Evolutionary conservation across 2,888 invertebrate genomes (phyloP).

Genomic region (Ariolimax columbianus): DNA sequence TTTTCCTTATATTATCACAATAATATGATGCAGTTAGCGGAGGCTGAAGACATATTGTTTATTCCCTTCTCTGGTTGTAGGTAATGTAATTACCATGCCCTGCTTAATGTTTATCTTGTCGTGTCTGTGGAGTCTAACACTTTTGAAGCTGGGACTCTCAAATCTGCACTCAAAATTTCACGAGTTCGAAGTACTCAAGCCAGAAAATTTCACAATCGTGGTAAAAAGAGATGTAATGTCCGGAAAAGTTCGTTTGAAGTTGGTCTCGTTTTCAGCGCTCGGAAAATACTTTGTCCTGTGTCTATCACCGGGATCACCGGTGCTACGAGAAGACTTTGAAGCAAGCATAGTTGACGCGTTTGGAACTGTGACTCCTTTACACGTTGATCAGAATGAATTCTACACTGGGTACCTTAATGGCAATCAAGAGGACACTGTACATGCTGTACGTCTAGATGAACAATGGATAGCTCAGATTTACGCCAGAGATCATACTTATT

Average conservation of each 20-base stretch:
- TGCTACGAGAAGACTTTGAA: conserved; percentile 8
- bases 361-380: not conserved
- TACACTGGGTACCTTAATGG: conserved; percentile 30
- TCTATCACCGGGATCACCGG: conserved; percentile 23
- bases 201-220: conserved; percentile 8
- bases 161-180: conserved; percentile 17
- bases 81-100: not conserved
- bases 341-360: conserved; percentile 9
- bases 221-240: conserved; percentile 14
- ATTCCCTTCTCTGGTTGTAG: not conserved
- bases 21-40: not conserved
- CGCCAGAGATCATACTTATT: conserved; percentile 7
- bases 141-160: not conserved
- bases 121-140: not conserved
- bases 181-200: not conserved
- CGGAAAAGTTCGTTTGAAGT: not conserved
- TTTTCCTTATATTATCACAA: not conserved
- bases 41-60: not conserved
- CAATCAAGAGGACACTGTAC: not conserved
- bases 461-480: conserved; percentile 39
- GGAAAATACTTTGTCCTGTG: not conserved
- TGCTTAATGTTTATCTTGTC: not conserved
- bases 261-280: conserved; percentile 32
- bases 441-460: conserved; percentile 13
- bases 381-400: not conserved